A percentile compares a stretch with the other conserved stretches of the same genome.
phyloP scores from a whole-genome alignment of 2,113 vertebrate genomes.

The Melanerpes aurifrons region DNA sequence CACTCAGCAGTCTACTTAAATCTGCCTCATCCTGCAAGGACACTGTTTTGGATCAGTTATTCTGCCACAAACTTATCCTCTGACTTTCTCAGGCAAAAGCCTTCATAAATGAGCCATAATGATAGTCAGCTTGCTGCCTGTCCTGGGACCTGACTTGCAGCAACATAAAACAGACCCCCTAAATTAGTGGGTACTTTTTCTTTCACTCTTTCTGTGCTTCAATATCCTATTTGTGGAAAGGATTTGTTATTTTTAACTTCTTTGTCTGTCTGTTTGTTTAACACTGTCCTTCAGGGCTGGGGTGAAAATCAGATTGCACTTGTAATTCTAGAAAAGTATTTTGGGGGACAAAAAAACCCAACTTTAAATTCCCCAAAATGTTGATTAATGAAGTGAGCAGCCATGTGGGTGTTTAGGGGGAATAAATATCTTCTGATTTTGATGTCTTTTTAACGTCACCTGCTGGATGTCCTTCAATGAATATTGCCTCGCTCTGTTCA shows the following conservation, averaged over 20 bases:
- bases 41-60: background rate
- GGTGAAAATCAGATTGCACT: conserved; percentile 50
- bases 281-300: background rate
- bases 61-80: background rate
- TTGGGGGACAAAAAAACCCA: background rate
- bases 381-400: conserved; percentile 40
- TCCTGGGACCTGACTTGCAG: background rate
- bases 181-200: background rate
- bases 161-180: conserved; percentile 20
- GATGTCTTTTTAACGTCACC: conserved; percentile 47
- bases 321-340: conserved; percentile 2
- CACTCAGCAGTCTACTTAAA: background rate
- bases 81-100: background rate
- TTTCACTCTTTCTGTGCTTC: background rate
- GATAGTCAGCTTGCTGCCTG: background rate
- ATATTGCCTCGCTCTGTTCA: background rate
- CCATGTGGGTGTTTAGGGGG: background rate
- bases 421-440: conserved; percentile 30
- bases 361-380: background rate
- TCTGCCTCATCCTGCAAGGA: background rate
- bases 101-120: background rate
- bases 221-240: background rate
- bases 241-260: background rate
- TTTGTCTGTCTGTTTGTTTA: background rate
- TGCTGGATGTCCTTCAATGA: conserved; percentile 39